Evolutionary conservation across 2,797 vertebrate genomes (phyloP), one percentile per base, ranked within the genome.

Genomic region (Falco rusticolus): DNA sequence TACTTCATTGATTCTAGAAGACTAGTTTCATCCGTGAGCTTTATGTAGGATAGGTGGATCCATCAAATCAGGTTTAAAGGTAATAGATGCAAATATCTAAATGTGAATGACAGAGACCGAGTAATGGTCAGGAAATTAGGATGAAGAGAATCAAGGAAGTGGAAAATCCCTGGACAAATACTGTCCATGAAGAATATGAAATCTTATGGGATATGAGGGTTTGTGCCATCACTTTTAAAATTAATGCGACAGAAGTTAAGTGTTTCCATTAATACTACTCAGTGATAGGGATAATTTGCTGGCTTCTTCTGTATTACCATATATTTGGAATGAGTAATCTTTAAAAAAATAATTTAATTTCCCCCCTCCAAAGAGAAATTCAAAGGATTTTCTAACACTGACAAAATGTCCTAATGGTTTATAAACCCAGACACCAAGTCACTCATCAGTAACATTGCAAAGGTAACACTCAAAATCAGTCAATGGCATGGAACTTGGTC

Each of bases 31-130:
- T 48, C 68, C 68, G 59, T 60, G 34, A 90, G 57, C n/a, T 90
- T 91, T 93, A 89, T 41, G n/a, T 31, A 88, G 22, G 16, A 14
- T 26, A 92, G 29, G 34, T 4, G 77, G 70, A 74, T 47, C 25
- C 56, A 80, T 74, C 74, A 87, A 90, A 80, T 61, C 45, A 90
- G 57, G 78, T 95, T 96, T 90, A 94, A 95, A 93, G 75, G 83
- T 90, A 95, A 96, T 80, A 89, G 91, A 95, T 94, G 90, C 90
- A 96, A 96, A 94, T 94, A 94, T 87, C 63, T 93, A 70, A 87
- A 93, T 37, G 70, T 0, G 1, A 93, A 82, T 77, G 94, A 94
- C 70, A 88, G 78, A 64, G 47, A 41, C 86, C 75, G 64, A 43
- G 6, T 29, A 89, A 83, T 53, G 84, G 53, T 87, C 57, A 64